Evolutionary conservation across 2,797 vertebrate genomes (phyloP), one percentile per base, ranked within the genome.

Genomic region (Orientallactaga sibirica): DNA sequence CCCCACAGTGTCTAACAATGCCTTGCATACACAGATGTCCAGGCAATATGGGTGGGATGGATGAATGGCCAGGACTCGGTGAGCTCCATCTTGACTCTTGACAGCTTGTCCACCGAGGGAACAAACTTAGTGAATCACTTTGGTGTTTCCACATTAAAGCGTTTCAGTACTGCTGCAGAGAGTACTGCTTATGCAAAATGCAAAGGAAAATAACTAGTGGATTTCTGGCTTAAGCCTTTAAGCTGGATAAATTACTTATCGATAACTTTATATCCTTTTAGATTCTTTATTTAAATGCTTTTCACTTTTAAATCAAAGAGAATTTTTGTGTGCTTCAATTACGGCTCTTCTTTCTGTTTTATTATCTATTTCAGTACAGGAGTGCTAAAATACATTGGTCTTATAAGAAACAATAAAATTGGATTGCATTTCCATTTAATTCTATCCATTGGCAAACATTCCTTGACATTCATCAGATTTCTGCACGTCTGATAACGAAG

Each of bases 301-400:
- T 95, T 75, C 24, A 97, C 78, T 96, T 95, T 97, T 98, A 96
- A 78, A 91, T 85, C 90, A 80, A 79, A 94, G 33, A 73, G 33
- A 94, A 88, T 87, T 82, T 88, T 92, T 96, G 88, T 95, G 89
- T 94, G 91, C 96, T 97, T 97, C 91, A 92, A 97, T 97, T 97
- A 97, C 96, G 96, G 96, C 91, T 97, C 97, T 97, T 95, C 66
- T 96, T 91, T 96, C 97, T 95, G 58, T 97, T 97, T 95, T 81
- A 90, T 64, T 25, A 6, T 76, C 95, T 95, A 91, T 2, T 94
- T 97, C 94, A 97, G 84, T 91, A 82, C 96, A 93, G 75, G 95
- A 91, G 71, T 11, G 71, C 48, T 0, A 0, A 96, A 96, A 95
- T 89, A 62, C 78, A 96, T 97, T 97, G 96, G 96, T 97, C 64